These are phyloP conservation scores for Pentalonia nigronervosa DNA, from an alignment of 1,140 invertebrate genomes.

Conservation along the genomic window DNA sequence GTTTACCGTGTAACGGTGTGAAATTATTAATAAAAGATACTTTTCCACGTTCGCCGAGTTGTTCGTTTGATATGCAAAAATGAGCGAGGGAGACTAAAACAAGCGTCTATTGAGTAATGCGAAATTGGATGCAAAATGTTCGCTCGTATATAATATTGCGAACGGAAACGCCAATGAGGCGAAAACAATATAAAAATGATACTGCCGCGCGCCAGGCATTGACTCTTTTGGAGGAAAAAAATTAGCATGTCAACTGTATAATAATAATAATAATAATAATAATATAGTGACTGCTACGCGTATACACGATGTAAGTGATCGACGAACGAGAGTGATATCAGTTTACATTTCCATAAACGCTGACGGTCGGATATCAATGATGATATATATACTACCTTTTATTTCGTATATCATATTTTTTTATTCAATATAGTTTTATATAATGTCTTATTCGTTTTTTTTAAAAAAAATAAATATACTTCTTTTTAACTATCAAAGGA, in stretches of 20 bases:
- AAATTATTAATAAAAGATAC: constrained; percentile 31
- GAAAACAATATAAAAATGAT: constrained; percentile 42
- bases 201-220: background rate
- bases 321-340: background rate
- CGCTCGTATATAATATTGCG: background rate
- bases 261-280: background rate
- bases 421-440: constrained; percentile 13
- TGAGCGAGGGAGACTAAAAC: constrained; percentile 9
- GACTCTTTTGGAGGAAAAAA: background rate
- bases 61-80: constrained; percentile 40
- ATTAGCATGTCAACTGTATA: constrained; percentile 43
- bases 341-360: constrained; percentile 46
- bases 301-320: background rate
- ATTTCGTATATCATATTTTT: background rate
- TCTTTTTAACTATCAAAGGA: background rate
- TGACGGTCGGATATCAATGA: constrained; percentile 25
- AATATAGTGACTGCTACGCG: background rate
- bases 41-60: background rate
- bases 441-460: constrained; percentile 10
- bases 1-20: background rate
- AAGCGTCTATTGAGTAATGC: background rate
- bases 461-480: background rate
- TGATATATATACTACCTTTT: background rate
- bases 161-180: constrained; percentile 7
- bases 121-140: constrained; percentile 23